Evolutionary conservation across 2,113 vertebrate genomes (phyloP).

Genomic region (Micromys minutus): DNA sequence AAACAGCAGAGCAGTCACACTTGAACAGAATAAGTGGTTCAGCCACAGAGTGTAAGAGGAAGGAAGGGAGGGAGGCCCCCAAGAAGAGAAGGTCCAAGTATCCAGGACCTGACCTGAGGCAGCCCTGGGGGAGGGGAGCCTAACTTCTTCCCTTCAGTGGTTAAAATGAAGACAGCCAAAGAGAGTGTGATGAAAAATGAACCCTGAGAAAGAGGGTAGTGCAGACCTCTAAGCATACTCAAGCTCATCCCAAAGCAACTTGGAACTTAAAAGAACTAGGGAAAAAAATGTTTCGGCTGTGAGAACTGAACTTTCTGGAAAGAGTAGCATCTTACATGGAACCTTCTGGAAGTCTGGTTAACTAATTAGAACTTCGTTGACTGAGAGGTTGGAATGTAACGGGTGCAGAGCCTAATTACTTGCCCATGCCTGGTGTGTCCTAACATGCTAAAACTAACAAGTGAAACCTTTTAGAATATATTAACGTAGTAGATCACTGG

Average conservation of each 20-base stretch:
- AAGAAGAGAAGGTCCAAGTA: background rate
- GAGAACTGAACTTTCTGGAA: background rate
- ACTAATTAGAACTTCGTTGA: background rate
- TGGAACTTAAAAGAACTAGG: background rate
- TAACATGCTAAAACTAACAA: background rate
- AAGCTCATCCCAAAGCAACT: constrained; percentile 25
- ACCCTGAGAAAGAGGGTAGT: background rate
- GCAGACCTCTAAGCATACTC: background rate
- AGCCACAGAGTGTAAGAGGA: background rate
- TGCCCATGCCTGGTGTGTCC: background rate
- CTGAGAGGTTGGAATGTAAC: background rate
- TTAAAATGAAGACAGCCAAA: background rate
- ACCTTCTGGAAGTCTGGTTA: background rate
- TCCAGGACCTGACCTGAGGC: background rate
- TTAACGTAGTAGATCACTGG: no score
- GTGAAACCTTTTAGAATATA: background rate
- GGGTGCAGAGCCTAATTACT: background rate
- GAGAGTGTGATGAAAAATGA: background rate
- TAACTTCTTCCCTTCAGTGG: background rate
- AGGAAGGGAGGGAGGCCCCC: background rate
- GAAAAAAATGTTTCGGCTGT: background rate
- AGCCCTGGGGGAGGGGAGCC: background rate
- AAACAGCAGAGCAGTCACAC: no score
- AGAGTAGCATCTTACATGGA: background rate
- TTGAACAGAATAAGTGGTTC: background rate